phyloP scores from a whole-genome alignment of 2,797 vertebrate species.

The Mormyrops attenuatus region DNA sequence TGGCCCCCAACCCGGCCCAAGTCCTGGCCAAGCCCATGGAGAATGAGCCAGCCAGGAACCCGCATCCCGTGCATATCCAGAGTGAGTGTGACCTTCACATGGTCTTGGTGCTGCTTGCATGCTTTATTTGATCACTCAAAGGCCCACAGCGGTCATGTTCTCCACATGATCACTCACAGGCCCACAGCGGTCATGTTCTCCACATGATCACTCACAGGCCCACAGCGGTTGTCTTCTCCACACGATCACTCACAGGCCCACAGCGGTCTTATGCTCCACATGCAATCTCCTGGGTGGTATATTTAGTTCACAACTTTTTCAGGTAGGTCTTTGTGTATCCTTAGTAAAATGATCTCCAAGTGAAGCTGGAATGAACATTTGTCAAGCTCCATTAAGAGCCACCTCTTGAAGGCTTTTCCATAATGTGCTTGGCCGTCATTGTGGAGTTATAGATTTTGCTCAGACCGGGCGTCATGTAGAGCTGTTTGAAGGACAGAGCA shows the following conservation, averaged over 20 bases:
- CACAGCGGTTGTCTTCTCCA: no score
- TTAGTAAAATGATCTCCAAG: background rate
- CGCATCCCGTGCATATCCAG: conserved; percentile 64
- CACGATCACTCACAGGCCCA: no score
- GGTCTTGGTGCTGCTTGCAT: background rate
- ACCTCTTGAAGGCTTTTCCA: background rate
- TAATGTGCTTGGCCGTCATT: background rate
- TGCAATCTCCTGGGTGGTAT: background rate
- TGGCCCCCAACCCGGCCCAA: conserved; percentile 67
- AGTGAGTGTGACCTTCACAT: conserved; percentile 66
- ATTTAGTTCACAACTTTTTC: background rate
- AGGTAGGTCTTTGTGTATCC: background rate
- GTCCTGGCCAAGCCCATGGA: conserved; percentile 66
- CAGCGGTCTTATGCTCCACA: background rate
- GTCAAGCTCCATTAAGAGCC: background rate
- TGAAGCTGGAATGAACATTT: background rate
- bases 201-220: no score
- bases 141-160: background rate
- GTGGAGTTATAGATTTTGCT: background rate
- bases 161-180: no score
- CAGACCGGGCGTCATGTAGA: background rate
- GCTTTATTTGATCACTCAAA: background rate
- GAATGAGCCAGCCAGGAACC: conserved; percentile 58
- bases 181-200: no score
- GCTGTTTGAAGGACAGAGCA: background rate